A percentile compares a stretch with the other conserved stretches of the same genome.
Evolutionary conservation across 2,888 invertebrate genomes (phyloP).

Genomic region (Trypoxylon attenuatum): DNA sequence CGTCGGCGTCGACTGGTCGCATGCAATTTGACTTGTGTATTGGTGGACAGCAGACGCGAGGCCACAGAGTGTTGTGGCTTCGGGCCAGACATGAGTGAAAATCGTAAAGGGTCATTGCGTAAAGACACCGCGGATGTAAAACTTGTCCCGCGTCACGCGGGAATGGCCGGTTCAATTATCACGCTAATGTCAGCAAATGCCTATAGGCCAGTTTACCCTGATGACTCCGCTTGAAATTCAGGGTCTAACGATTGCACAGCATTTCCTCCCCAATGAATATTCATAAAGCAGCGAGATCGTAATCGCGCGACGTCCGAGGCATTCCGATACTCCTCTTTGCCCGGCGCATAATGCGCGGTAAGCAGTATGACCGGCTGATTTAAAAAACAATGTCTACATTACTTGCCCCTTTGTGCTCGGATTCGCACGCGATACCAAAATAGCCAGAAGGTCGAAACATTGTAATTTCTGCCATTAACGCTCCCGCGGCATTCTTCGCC

Average conservation of each 20-base stretch:
- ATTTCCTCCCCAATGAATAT: constrained; percentile 43
- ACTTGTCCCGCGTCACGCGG: background rate
- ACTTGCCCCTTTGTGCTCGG: constrained; percentile 30
- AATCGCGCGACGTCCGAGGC: constrained; percentile 7
- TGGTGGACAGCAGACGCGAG: background rate
- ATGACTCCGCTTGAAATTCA: constrained; percentile 28
- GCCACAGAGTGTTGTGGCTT: background rate
- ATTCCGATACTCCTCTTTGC: background rate
- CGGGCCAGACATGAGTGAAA: background rate
- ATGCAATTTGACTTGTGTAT: constrained; percentile 23
- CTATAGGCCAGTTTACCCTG: background rate
- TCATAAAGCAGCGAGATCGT: constrained; percentile 33
- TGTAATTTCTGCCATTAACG: too few species aligned
- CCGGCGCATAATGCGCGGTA: background rate
- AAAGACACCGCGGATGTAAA: background rate
- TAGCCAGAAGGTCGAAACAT: too few species aligned
- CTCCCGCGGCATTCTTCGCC: too few species aligned
- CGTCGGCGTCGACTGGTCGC: background rate
- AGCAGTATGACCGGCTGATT: constrained; percentile 26
- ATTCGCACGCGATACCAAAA: too few species aligned
- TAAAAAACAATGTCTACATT: constrained; percentile 32
- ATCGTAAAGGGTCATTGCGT: background rate
- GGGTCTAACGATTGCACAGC: constrained; percentile 32
- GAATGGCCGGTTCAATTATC: background rate
- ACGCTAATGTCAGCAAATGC: background rate